Base-by-base conservation (phyloP, 2,797 vertebrate genomes). In the Aldrovandia affinis region DNA sequence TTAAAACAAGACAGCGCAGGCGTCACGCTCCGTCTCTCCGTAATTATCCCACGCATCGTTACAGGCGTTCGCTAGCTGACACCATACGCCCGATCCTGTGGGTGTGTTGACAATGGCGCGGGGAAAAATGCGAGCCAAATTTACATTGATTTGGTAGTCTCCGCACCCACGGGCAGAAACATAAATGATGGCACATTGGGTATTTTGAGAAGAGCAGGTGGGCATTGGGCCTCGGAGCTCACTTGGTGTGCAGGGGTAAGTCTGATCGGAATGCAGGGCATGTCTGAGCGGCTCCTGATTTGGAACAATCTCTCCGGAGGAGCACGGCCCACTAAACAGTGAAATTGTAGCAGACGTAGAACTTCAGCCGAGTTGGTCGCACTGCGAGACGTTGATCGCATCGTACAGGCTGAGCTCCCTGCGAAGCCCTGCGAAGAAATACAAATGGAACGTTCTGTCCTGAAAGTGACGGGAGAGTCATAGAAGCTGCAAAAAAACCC, bases 141-240 rank as follows among this genome's bases (percentile, higher is more conserved):
- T n/a, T n/a, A n/a, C n/a, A n/a, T n/a, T n/a, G n/a, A n/a, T n/a
- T n/a, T n/a, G n/a, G n/a, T n/a, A n/a, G n/a, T n/a, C n/a, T n/a
- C n/a, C n/a, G n/a, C n/a, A n/a, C n/a, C n/a, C n/a, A n/a, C 68
- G 52, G 30, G 55, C 59, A 20, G 47, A 44, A 47, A 14, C 4
- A 10, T 54, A 42, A n/a, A 54, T 4, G 30, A 83, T 75, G 63
- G n/a, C n/a, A n/a, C n/a, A n/a, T n/a, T n/a, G n/a, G n/a, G n/a
- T n/a, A n/a, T 30, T 75, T 70, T 44, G 30, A 54, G 6, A 68
- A 55, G 68, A 86, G 75, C 81, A n/a, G 75, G 55, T 61, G 44
- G 80, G 36, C 18, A 33, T 15, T 47, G 42, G 73, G 39, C 22
- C 42, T 77, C 12, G 25, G 73, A 77, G 73, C 73, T 77, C 7